These are phyloP conservation scores for Unio pictorum DNA, from an alignment of 2,888 invertebrate genomes.

Conservation along the genomic window DNA sequence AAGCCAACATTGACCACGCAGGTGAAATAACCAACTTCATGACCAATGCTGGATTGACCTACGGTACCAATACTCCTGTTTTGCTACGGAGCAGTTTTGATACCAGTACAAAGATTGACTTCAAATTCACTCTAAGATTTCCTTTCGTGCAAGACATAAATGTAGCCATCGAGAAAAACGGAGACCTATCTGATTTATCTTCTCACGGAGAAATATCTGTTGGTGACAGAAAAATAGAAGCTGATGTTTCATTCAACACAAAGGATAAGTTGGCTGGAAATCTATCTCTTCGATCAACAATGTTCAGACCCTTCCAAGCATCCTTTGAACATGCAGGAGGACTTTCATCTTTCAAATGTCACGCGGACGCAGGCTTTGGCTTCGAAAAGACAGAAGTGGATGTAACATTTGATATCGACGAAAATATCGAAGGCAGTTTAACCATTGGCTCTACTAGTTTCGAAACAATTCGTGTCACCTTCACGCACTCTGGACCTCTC, in stretches of 20 bases:
- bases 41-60: constrained; percentile 3
- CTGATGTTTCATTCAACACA: constrained; percentile 8
- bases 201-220: background rate
- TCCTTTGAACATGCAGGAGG: too few relatives aligned
- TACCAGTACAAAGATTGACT: too few relatives aligned
- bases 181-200: constrained; percentile 7
- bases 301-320: too few relatives aligned
- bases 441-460: constrained; percentile 38
- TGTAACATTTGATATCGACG: constrained; percentile 11
- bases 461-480: constrained; percentile 23
- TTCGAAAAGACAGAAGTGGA: constrained; percentile 2
- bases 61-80: too few relatives aligned
- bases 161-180: too few relatives aligned
- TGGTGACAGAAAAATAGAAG: constrained; percentile 4
- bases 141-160: too few relatives aligned
- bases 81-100: too few relatives aligned
- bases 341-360: too few relatives aligned
- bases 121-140: too few relatives aligned
- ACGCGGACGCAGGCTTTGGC: too few relatives aligned
- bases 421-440: constrained; percentile 34
- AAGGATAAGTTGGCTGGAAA: constrained; percentile 5
- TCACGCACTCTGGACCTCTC: constrained; percentile 10
- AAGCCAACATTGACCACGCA: constrained; percentile 8
- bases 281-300: too few relatives aligned
- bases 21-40: constrained; percentile 7